Evolutionary conservation across 2,113 vertebrate genomes (phyloP), one percentile per base, ranked within the genome.

Genomic region (Thunnus thynnus): DNA sequence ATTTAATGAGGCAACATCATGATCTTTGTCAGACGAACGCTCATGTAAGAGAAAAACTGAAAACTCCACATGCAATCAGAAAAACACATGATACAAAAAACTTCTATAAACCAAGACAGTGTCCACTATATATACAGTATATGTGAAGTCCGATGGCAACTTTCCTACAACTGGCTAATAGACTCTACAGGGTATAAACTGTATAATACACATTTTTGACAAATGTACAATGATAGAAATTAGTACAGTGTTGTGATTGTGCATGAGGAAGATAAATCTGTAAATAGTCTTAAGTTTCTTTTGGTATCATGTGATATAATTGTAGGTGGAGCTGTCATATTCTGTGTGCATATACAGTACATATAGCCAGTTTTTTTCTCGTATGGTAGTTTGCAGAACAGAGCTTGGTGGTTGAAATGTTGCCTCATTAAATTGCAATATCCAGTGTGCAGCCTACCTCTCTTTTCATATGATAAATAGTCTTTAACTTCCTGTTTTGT

Each of bases 401-500:
- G 63, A 73, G 44, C 52, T n/a, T 20, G 0, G 7, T 60, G 63
- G 57, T 56, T 0, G 1, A 65, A 63, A 67, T 61, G 44, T 73
- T 58, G 55, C 80, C 63, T 83, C 36, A 70, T 85, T 77, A 73
- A 58, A 22, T 63, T 48, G 11, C 25, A 65, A 55, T 55, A 61
- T 52, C 74, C 55, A 76, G 54, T 30, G 52, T 64, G 22, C 60
- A 46, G 41, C 50, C 18, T 17, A 58, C 41, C 32, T 64, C 36
- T 65, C 41, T 63, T 77, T 47, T 47, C 22, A 9, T 17, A 63
- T 50, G 20, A 30, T 27, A 60, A 64, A 70, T 20, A 16, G 46
- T 60, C 54, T 61, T 72, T 44, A 52, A 52, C 62, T 51, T 64
- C 56, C 44, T 27, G 30, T 80, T 41, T 41, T 22, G 54, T n/a